These are phyloP conservation scores for Echiichthys vipera DNA, from an alignment of 2,797 vertebrate species.

Conservation along the genomic window DNA sequence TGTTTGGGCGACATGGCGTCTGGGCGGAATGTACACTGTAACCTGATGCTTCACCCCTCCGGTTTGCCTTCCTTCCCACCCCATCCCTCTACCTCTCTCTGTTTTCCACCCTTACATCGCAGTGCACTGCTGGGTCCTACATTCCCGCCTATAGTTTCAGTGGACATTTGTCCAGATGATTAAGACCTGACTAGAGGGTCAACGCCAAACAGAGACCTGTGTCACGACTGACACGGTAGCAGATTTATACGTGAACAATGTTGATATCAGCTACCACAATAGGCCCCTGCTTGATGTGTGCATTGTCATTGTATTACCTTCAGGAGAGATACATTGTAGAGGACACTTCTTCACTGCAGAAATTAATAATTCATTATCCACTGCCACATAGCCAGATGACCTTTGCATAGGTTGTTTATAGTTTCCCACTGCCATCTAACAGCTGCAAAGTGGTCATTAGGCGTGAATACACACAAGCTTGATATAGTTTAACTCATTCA, in stretches of 20 bases:
- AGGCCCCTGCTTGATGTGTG: neutral
- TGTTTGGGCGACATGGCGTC: constrained; percentile 81
- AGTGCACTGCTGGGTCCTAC: constrained; percentile 69
- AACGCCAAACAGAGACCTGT: constrained; percentile 8
- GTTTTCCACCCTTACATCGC: constrained; percentile 69
- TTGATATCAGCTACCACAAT: neutral
- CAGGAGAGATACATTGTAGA: constrained; percentile 4
- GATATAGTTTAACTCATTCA: constrained; percentile 9
- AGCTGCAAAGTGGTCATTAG: constrained; percentile 38
- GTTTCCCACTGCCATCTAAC: constrained; percentile 27
- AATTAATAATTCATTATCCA: constrained; percentile 50
- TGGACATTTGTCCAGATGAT: constrained; percentile 51
- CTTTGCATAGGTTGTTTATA: constrained; percentile 43
- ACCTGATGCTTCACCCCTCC: constrained; percentile 78
- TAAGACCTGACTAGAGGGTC: constrained; percentile 42
- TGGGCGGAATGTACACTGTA: constrained; percentile 81
- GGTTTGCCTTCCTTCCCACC: constrained; percentile 73
- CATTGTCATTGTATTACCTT: neutral
- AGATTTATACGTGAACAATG: neutral
- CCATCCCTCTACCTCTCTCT: constrained; percentile 58
- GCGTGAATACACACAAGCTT: constrained; percentile 23
- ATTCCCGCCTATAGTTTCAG: constrained; percentile 44
- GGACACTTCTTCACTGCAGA: constrained; percentile 18
- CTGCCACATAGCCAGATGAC: constrained; percentile 39
- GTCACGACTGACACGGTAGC: constrained; percentile 16